Evolutionary conservation across 2,113 vertebrate genomes (phyloP), one percentile per base, ranked within the genome.

Genomic region (Sturnira hondurensis): DNA sequence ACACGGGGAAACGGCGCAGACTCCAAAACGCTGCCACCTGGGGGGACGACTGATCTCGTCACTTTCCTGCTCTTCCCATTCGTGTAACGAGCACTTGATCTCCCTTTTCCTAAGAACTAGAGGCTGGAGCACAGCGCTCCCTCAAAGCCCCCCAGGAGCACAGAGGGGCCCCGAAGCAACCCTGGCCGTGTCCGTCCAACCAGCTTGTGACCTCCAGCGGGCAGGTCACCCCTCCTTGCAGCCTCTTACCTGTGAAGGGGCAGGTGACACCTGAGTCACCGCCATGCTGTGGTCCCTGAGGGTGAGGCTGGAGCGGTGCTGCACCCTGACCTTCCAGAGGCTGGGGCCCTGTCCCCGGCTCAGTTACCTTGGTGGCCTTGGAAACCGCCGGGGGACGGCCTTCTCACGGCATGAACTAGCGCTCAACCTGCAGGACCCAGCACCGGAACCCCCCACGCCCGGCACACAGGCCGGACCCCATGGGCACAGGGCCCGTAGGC

Each of bases 191-290:
- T n/a, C n/a, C 31, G 36, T 7, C 24, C 0, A 6, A 47, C 13
- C 26, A 1, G 20, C 19, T 2, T 17, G 0, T 0, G 56, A 5
- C 0, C 71, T 4, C 17, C 20, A 1, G 58, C 47, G 0, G 41
- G 58, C 47, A 2, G 41, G 28, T 10, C 13, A 0, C 74, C 6
- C 52, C 36, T 1, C 28, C 76, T 16, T 0, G 15, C 68, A 67
- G 41, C 38, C 76, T 11, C 56, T 33, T 10, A 19, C 56, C 52
- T 50, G 26, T 12, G 52, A 28, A 11, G 24, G 45, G 1, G 36
- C 6, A 2, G 5, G 14, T 2, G 58, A 50, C 26, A 8, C 58
- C 76, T 3, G 87, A 28, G 43, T 7, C 24, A 10, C 24, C 19
- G 7, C 0, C 1, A 0, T 22, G 13, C 56, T 0, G 12, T 22